These are phyloP conservation scores for Platorchestia sp. DNA, from an alignment of 1,140 invertebrate species.

Conservation along the genomic window DNA sequence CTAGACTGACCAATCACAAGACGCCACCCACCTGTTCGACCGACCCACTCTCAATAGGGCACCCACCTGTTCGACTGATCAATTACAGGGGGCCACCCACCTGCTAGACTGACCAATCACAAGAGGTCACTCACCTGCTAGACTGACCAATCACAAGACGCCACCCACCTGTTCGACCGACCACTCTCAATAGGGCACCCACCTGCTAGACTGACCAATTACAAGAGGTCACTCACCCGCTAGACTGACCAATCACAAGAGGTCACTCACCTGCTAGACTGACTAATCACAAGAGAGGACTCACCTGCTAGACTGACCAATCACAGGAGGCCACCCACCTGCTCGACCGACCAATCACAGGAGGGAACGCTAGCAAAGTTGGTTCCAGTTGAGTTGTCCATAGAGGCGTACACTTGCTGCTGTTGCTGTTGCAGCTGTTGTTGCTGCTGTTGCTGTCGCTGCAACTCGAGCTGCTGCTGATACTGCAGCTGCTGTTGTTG, in stretches of 20 bases:
- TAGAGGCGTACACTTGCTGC: neutral
- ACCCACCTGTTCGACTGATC: too few relatives aligned
- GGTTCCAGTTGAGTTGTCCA: neutral
- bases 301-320: neutral
- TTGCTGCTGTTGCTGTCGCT: neutral
- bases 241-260: neutral
- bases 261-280: neutral
- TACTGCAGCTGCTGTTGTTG: neutral
- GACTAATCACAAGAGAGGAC: neutral
- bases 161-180: too few relatives aligned
- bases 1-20: too few relatives aligned
- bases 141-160: too few relatives aligned
- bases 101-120: too few relatives aligned
- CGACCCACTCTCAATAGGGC: too few relatives aligned
- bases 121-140: too few relatives aligned
- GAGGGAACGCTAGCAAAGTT: neutral
- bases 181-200: too few relatives aligned
- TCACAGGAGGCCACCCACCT: conserved; percentile 30
- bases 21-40: too few relatives aligned
- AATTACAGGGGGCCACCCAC: too few relatives aligned
- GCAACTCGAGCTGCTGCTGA: neutral
- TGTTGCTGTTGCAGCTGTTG: neutral
- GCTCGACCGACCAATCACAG: conserved; percentile 25
- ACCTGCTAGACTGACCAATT: neutral
- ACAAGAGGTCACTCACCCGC: neutral